phyloP scores from a whole-genome alignment of 2,888 invertebrate genomes.

The Geophilus truncorum region DNA sequence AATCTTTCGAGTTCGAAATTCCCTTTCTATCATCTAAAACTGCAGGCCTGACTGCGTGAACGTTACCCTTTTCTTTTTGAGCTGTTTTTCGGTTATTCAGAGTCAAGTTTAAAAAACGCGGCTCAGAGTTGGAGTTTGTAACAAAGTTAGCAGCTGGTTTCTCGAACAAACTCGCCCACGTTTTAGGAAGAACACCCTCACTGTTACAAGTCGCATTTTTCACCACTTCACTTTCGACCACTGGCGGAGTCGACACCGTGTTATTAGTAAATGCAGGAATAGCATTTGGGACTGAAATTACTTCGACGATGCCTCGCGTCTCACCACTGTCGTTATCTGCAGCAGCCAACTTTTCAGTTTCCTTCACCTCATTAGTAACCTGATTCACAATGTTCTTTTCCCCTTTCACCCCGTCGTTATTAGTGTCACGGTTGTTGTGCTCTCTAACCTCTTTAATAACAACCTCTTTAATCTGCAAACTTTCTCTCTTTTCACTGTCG shows the following conservation, averaged over 20 bases:
- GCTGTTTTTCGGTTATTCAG: not conserved
- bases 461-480: not conserved
- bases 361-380: not conserved
- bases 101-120: not conserved
- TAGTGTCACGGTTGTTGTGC: not conserved
- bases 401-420: not conserved
- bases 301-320: not conserved
- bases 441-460: no score
- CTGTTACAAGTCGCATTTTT: not conserved
- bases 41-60: not conserved
- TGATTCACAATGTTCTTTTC: not conserved
- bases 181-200: not conserved
- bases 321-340: not conserved
- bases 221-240: not conserved
- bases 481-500: not conserved
- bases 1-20: not conserved
- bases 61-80: not conserved
- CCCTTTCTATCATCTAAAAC: not conserved
- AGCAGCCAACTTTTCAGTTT: not conserved
- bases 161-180: not conserved
- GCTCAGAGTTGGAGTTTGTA: not conserved
- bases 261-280: not conserved
- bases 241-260: not conserved
- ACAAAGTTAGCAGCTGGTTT: not conserved
- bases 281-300: not conserved